Evolutionary conservation across 2,888 invertebrate species (phyloP), one percentile per base, ranked within the genome.

Genomic region (Sturmia bella): DNA sequence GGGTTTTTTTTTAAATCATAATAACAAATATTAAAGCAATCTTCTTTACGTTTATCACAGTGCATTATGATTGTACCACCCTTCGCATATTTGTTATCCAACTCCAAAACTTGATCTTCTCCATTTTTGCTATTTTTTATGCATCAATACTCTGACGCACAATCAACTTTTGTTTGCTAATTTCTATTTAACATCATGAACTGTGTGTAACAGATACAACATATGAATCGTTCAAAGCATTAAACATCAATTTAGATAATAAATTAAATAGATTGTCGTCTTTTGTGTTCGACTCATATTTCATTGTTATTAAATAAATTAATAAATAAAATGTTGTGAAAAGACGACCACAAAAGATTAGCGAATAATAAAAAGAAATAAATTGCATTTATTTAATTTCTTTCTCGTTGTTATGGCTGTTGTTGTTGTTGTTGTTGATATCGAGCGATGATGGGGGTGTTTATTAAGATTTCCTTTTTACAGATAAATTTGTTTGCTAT

Each of bases 381-480:
- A 59, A 70, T 50, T 59, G 37, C 39, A 70, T 41, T 70, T 24
- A 17, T 50, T 59, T 39, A 17, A 48, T 37, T 32, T 41, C 9
- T 7, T 27, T 27, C 9, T 48, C 37, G 12, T n/a, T 45, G 48
- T 19, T 32, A 27, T 6, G 32, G 32, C 6, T 50, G 27, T 27
- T 27, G 27, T 27, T 27, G 27, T 27, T 27, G 27, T 27, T 43
- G 13, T 13, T n/a, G 24, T 21, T 54, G n/a, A 27, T 50, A 68
- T 61, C 69, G 45, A 21, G n/a, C n/a, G n/a, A 68, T 61, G 43
- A 54, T 48, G 43, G 43, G 50, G 21, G 66, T 64, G 50, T 68
- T 64, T 54, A 64, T 73, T 37, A 56, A 73, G 73, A 73, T 64
- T 73, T 73, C 73, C 73, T 54, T 15, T 45, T 64, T 63, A 37